Evolutionary conservation across 2,797 vertebrate genomes (phyloP).

Genomic region (Centropyge bicolor): DNA sequence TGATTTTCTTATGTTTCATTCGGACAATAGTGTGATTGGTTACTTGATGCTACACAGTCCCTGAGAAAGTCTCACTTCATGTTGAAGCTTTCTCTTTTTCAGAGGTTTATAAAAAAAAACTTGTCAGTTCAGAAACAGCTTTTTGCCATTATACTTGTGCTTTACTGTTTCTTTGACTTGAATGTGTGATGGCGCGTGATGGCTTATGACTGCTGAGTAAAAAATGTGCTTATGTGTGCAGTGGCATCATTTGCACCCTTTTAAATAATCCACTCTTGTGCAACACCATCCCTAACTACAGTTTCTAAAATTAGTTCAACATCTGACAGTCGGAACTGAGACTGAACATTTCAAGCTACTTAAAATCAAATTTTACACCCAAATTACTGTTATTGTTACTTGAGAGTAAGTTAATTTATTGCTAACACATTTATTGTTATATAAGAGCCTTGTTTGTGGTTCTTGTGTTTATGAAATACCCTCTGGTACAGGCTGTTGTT

Average conservation of each 20-base stretch:
- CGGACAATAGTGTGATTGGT: neutral
- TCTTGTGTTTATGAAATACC: constrained; percentile 25
- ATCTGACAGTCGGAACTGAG: neutral
- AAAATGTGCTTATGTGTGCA: neutral
- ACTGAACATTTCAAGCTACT: neutral
- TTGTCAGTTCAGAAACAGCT: neutral
- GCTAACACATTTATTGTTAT: constrained; percentile 2
- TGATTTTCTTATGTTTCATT: neutral
- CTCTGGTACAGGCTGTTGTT: constrained; percentile 49
- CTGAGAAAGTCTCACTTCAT: neutral
- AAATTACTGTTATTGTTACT: neutral
- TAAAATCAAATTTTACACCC: neutral
- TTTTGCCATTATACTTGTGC: constrained; percentile 5
- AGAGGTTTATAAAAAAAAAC: constrained; percentile 14
- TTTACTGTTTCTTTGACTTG: constrained; percentile 1
- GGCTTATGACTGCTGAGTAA: neutral
- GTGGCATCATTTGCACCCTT: neutral
- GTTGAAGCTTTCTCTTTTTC: constrained; percentile 13
- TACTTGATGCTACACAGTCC: neutral
- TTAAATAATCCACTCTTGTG: neutral
- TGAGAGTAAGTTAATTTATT: neutral
- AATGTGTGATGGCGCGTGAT: neutral
- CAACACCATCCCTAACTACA: too few species aligned
- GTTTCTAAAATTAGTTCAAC: neutral
- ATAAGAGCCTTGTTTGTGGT: constrained; percentile 24